Conservation (phyloP, 2,113 vertebrate genomes). For the Mesocricetus auratus region DNA sequence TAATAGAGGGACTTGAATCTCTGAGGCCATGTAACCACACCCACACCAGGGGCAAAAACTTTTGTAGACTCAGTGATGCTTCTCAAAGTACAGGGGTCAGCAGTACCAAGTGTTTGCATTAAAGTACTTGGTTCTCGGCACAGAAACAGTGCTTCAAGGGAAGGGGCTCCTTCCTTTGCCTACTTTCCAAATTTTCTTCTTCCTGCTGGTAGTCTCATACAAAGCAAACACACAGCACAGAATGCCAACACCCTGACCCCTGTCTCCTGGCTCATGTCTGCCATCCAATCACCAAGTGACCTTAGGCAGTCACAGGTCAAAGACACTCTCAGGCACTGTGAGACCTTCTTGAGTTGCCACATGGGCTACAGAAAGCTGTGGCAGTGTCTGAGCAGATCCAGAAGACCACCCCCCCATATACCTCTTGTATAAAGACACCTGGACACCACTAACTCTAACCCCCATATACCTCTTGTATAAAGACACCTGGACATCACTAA, state of each 20-base stretch:
- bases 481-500: too few relatives aligned
- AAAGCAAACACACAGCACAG: background rate
- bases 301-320: background rate
- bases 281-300: background rate
- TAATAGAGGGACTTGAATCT: background rate
- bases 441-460: too few relatives aligned
- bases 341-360: background rate
- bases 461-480: too few relatives aligned
- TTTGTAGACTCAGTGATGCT: background rate
- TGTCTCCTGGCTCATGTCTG: background rate
- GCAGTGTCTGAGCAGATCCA: background rate
- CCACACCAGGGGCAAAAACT: background rate
- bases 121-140: background rate
- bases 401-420: background rate
- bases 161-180: rapidly evolving
- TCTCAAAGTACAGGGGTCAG: background rate
- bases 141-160: background rate
- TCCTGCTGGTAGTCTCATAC: background rate
- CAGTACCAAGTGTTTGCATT: background rate
- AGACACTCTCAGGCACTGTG: background rate
- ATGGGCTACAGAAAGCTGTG: background rate
- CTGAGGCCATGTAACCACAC: background rate
- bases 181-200: background rate
- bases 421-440: too few relatives aligned
- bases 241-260: background rate